These are phyloP conservation scores for Pseudomyrmex pallidus DNA, from an alignment of 1,140 invertebrate species.

Conservation along the genomic window DNA sequence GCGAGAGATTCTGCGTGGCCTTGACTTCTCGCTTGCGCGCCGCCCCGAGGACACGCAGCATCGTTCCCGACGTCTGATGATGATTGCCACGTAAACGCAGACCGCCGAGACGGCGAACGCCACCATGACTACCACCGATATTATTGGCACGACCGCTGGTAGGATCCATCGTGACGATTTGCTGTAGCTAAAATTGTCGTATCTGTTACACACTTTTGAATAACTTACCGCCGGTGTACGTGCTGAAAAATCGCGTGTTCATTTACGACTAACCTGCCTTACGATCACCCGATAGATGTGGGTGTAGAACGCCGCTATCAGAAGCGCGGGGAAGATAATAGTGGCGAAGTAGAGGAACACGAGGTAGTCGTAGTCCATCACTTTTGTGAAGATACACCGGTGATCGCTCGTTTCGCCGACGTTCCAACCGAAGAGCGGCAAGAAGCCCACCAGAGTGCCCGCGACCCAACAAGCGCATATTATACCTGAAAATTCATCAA, in stretches of 20 bases:
- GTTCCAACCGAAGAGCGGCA: constrained; percentile 95
- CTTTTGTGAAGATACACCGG: constrained; percentile 92
- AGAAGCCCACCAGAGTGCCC: constrained; percentile 91
- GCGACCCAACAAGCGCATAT: constrained; percentile 94
- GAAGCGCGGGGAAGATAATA: constrained; percentile 93
- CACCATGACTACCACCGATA: not conserved
- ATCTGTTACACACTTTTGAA: constrained; percentile 33
- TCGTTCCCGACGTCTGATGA: constrained; percentile 85
- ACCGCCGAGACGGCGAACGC: constrained; percentile 5
- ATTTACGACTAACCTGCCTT: constrained; percentile 89
- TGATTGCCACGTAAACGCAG: not conserved
- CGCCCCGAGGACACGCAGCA: constrained; percentile 91
- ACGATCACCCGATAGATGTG: constrained; percentile 95
- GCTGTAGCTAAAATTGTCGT: constrained; percentile 82
- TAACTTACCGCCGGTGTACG: not conserved
- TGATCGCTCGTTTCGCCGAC: constrained; percentile 85
- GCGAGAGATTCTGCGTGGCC: constrained; percentile 95
- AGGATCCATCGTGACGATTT: constrained; percentile 87
- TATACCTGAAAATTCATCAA: constrained; percentile 87
- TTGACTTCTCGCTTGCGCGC: constrained; percentile 95
- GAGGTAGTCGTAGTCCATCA: constrained; percentile 95
- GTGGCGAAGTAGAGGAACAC: constrained; percentile 95
- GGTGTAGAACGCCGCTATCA: constrained; percentile 94
- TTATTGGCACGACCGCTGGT: constrained; percentile 63
- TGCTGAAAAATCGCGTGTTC: not conserved